These are phyloP conservation scores for Hylia prasina DNA, from an alignment of 2,113 vertebrate genomes.

Conservation along the genomic window DNA sequence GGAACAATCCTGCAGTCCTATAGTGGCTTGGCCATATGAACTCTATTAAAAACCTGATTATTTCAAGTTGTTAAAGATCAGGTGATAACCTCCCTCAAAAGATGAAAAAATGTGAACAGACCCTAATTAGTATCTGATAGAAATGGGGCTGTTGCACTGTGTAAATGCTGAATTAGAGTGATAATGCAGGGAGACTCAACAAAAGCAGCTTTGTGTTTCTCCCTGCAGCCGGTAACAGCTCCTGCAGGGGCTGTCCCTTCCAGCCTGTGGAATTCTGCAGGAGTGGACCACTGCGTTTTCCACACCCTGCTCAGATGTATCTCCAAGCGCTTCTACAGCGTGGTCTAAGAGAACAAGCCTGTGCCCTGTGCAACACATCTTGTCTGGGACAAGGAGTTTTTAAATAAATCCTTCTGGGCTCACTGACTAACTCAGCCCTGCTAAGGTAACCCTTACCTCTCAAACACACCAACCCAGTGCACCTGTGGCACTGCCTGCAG, in stretches of 20 bases:
- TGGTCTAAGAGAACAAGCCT: rapidly evolving
- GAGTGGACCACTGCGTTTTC: rapidly evolving
- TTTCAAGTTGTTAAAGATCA: not conserved
- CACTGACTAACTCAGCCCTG: no score
- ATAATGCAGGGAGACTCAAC: not conserved
- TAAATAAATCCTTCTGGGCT: not conserved
- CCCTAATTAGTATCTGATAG: not conserved
- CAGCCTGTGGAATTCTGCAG: rapidly evolving
- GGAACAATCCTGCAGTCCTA: not conserved
- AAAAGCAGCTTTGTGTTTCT: not conserved
- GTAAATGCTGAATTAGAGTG: not conserved
- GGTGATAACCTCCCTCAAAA: not conserved
- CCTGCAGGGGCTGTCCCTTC: not conserved
- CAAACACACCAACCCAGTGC: rapidly evolving
- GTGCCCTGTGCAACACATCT: not conserved
- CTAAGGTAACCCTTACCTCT: not conserved
- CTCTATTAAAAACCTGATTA: conserved; percentile 10
- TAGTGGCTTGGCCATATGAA: not conserved
- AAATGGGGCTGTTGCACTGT: not conserved
- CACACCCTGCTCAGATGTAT: rapidly evolving
- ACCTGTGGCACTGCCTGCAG: not conserved
- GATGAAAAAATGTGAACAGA: not conserved
- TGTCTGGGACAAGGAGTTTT: not conserved
- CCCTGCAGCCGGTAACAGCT: not conserved
- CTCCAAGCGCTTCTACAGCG: not conserved